Evolutionary conservation across 2,888 invertebrate genomes (phyloP).

Genomic region (Pseudeuparius sepicola): DNA sequence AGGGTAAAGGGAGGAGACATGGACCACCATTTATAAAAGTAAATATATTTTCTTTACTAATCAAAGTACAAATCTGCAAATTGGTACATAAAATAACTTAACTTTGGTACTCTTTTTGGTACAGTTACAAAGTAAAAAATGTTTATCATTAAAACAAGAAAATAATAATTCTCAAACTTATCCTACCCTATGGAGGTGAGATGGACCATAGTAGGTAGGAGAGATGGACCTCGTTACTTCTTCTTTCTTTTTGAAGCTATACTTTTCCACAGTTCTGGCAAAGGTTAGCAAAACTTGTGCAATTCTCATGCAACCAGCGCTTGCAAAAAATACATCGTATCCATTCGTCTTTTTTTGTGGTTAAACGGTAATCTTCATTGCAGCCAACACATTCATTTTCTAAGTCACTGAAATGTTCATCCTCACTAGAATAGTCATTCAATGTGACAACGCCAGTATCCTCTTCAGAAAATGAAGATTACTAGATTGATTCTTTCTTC

Average conservation of each 20-base stretch:
- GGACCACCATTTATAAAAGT: conserved; percentile 10
- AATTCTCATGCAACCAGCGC: conserved; percentile 21
- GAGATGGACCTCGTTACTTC: no score
- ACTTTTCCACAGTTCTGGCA: conserved; percentile 16
- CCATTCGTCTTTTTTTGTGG: conserved; percentile 20
- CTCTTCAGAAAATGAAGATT: conserved; percentile 4
- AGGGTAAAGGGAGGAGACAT: conserved; percentile 11
- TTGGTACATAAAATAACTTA: conserved; percentile 4
- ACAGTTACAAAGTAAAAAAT: background rate
- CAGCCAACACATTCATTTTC: conserved; percentile 18
- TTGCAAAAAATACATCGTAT: conserved; percentile 17
- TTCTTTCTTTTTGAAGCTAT: conserved; percentile 6
- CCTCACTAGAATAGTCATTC: conserved; percentile 8
- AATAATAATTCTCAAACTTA: conserved; percentile 5
- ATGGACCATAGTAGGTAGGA: conserved; percentile 6
- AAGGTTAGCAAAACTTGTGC: conserved; percentile 17
- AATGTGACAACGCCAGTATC: conserved; percentile 4
- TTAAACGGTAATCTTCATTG: conserved; percentile 18
- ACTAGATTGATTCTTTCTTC: no score
- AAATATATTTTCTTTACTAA: background rate
- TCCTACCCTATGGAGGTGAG: conserved; percentile 4
- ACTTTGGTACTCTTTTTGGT: conserved; percentile 10
- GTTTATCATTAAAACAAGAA: no score
- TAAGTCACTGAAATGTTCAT: conserved; percentile 6
- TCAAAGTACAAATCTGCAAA: conserved; percentile 2